A percentile compares a stretch with the other conserved stretches of the same genome.
Conservation (phyloP, 2,113 vertebrate genomes). For the Chinchilla lanigera region DNA sequence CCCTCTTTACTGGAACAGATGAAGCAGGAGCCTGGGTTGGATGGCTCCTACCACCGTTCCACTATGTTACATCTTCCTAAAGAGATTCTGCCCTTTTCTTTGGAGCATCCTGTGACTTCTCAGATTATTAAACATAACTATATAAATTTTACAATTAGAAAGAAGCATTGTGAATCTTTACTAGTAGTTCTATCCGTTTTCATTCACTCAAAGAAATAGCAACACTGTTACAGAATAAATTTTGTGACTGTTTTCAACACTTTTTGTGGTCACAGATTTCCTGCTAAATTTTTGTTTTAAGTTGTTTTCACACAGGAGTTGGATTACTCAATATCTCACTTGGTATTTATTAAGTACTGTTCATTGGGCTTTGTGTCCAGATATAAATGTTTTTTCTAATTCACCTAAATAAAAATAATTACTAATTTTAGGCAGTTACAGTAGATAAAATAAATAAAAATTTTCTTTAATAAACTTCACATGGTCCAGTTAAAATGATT, state of each 20-base stretch:
- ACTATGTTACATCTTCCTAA: neutral
- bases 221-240: neutral
- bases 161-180: neutral
- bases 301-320: neutral
- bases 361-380: neutral
- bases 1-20: neutral
- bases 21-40: neutral
- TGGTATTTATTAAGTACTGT: neutral
- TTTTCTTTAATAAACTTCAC: neutral
- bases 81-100: neutral
- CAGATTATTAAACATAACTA: neutral
- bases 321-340: neutral
- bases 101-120: neutral
- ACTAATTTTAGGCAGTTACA: neutral
- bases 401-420: constrained; percentile 23
- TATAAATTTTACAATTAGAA: constrained; percentile 17
- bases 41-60: neutral
- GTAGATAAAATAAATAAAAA: neutral
- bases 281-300: neutral
- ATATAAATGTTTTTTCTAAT: neutral
- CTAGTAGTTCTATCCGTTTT: neutral
- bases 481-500: neutral
- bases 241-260: neutral
- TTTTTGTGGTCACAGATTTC: neutral
- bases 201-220: neutral